Base-by-base conservation (phyloP, 2,797 vertebrate species). In the Coracias cyanogaster region DNA sequence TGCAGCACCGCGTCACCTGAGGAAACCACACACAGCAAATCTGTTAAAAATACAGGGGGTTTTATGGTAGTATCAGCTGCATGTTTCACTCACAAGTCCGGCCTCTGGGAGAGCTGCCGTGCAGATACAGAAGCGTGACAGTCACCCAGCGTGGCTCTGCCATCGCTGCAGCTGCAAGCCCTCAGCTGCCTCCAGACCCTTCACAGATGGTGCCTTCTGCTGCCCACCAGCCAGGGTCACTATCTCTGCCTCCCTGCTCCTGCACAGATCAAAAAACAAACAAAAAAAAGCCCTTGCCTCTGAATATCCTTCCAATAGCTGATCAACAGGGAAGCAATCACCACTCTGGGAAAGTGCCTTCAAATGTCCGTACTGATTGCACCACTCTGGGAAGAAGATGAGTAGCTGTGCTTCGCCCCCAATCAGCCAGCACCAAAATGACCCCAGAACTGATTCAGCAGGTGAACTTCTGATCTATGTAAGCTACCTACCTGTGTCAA, bases 401-500 rank as follows among this genome's bases (percentile, higher is more conserved):
- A 96, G 93, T 25, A 92, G 86, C 83, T 96, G 89, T 79, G 72
- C 94, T 91, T 94, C 74, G 35, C 57, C 43, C 49, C 33, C 83
- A 97, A 35, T 62, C 95, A 97, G 78, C 54, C 86, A 92, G 64
- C 39, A 95, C 84, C 83, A 91, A 66, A 97, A 96, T 83, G 86
- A 95, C 49, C 82, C 17, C 10, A 93, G 82, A 95, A 93, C 12
- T 35, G n/a, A 93, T 95, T 82, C 21, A 28, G 90, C 88, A 88
- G 86, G 87, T 90, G 94, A 86, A 80, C 57, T 89, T 95, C 94
- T 91, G 77, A 96, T 96, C 95, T 90, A 72, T 64, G 26, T 64
- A 94, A 93, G 85, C 82, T 91, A 96, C 90, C 96, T 94, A 95
- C 54, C 66, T 88, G 67, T 81, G 79, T 94, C 93, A 95, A 96